Base-by-base conservation (phyloP, 2,888 invertebrate species). In the Slavum lentiscoides region DNA sequence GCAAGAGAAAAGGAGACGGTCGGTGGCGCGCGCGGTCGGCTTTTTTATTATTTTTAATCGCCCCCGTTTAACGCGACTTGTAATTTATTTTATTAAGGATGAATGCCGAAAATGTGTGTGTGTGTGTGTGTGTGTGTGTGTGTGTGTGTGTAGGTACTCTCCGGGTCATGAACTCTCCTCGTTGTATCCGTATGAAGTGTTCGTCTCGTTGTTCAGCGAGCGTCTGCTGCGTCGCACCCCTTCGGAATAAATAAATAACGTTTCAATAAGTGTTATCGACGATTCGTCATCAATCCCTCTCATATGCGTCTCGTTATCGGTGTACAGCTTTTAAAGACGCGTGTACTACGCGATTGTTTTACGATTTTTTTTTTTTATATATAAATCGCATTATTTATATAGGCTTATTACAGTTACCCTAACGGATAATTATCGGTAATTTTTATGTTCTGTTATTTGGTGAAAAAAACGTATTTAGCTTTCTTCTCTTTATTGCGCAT, bases 21-120 rank as follows among this genome's bases (percentile, higher is more conserved):
- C n/a, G n/a, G n/a, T n/a, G n/a, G n/a, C n/a, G n/a, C 21, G 15
- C 21, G 11, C 21, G 11, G 17, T 66, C 6, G 19, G 19, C 5
- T 1, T 69, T 43, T n/a, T 30, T 7, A 8, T 69, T 19, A n/a
- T 69, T 55, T 55, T 55, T 55, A 55, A 55, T 55, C 30, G 55
- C 3, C 19, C 55, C 55, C 11, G 19, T 69, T 55, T n/a, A 37
- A 55, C 1, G 4, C 6, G n/a, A 69, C n/a, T 2, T 37, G 17
- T 37, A 30, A 69, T 69, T 37, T 69, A 55, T 69, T 69, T 69
- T 55, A 55, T 69, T 23, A 15, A 67, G 17, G 13, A 49, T 53
- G 53, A 68, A 68, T 68, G 68, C 23, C 23, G 17, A 68, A 68
- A 53, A 49, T 68, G 7, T 68, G 30, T 66, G 9, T 17, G 19